These are phyloP conservation scores for Neria commutata DNA, from an alignment of 2,888 invertebrate genomes.

Conservation along the genomic window DNA sequence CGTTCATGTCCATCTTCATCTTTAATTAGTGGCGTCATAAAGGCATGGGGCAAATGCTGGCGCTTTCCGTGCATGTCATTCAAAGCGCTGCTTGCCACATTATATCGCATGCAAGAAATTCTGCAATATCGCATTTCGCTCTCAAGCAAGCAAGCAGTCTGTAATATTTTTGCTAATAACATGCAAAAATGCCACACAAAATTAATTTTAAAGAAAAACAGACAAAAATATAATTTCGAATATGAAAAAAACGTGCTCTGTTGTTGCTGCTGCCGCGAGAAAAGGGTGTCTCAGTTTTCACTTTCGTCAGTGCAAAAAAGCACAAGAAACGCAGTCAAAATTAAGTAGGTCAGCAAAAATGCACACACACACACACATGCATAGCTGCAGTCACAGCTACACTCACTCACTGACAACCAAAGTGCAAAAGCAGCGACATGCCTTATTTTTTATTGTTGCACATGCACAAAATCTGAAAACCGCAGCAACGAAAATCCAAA, in stretches of 20 bases:
- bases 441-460: background rate
- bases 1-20: no score
- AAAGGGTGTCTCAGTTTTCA: background rate
- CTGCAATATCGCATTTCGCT: no score
- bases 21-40: no score
- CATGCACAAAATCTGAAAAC: background rate
- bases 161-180: no score
- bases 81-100: no score
- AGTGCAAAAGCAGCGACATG: background rate
- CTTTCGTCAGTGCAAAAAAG: background rate
- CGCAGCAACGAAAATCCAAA: background rate
- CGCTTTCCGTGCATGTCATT: no score
- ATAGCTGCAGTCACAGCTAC: background rate
- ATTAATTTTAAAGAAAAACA: background rate
- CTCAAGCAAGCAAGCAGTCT: no score
- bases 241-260: background rate
- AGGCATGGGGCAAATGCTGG: no score
- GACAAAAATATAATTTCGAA: background rate
- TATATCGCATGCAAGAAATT: no score
- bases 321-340: no score
- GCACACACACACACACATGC: background rate
- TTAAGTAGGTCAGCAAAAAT: no score
- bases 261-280: background rate
- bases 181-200: no score
- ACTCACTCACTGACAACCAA: background rate